Conservation (phyloP, 64 coral and sea anemone species). For the Pachyseris speciosa region DNA sequence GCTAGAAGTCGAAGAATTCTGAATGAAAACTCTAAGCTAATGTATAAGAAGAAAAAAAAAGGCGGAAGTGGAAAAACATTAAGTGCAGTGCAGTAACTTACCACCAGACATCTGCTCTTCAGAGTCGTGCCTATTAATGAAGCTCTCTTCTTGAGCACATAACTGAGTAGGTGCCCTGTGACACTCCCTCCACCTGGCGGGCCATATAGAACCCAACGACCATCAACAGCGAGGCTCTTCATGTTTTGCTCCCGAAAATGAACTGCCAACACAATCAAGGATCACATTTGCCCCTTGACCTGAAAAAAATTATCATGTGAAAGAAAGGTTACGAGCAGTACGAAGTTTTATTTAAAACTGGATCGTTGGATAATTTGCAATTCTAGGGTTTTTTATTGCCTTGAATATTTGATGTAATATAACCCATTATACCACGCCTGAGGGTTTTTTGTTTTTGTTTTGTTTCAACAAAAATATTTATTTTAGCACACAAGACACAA, state of each 20-base stretch:
- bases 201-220: constrained; percentile 94
- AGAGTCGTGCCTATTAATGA: constrained; percentile 86
- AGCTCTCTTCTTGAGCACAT: constrained; percentile 68
- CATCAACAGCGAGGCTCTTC: constrained; percentile 77
- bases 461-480: no score
- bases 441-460: no score
- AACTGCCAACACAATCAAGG: constrained; percentile 90
- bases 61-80: no score
- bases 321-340: background rate
- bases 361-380: no score
- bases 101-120: constrained; percentile 78
- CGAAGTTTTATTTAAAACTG: background rate
- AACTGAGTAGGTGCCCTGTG: constrained; percentile 54
- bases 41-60: no score
- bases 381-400: no score
- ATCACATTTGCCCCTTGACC: constrained; percentile 90
- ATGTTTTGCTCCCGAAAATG: constrained; percentile 92
- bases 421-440: no score
- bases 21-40: no score
- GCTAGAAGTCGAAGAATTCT: no score
- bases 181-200: constrained; percentile 73
- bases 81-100: constrained; percentile 2
- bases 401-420: no score
- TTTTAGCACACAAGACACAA: no score
- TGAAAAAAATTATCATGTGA: no score